phyloP scores from a whole-genome alignment of 2,888 invertebrate species.

The Sphaeridia pumilis region DNA sequence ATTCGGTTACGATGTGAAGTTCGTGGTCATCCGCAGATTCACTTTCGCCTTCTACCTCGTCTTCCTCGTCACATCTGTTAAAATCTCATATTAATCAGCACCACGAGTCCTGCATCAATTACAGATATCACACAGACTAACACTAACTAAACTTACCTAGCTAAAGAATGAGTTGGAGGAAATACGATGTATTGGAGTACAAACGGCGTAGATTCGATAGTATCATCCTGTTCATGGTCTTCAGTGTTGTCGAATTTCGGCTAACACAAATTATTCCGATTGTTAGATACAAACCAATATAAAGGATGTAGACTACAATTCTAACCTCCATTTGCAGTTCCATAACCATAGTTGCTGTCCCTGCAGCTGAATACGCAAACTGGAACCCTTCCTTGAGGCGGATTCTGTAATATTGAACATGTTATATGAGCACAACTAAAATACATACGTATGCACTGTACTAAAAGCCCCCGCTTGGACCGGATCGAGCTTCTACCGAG shows the following conservation, averaged over 20 bases:
- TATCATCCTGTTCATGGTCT: neutral
- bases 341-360: constrained; percentile 60
- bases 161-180: constrained; percentile 51
- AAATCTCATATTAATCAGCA: too few relatives aligned
- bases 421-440: too few relatives aligned
- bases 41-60: constrained; percentile 41
- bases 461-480: too few relatives aligned
- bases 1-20: constrained; percentile 61
- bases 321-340: constrained; percentile 50
- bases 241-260: too few relatives aligned
- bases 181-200: constrained; percentile 63
- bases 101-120: neutral
- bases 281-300: too few relatives aligned
- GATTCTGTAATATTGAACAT: constrained; percentile 52
- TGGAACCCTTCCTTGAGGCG: constrained; percentile 62
- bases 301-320: too few relatives aligned
- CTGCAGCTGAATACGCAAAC: constrained; percentile 59
- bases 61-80: constrained; percentile 36
- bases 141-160: constrained; percentile 19
- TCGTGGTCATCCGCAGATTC: constrained; percentile 44
- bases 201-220: constrained; percentile 41
- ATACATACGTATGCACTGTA: too few relatives aligned
- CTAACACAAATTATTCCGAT: too few relatives aligned
- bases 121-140: too few relatives aligned
- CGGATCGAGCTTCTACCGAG: too few relatives aligned